phyloP scores from a whole-genome alignment of 1,140 invertebrate species.

The Hypothenemus hampei region DNA sequence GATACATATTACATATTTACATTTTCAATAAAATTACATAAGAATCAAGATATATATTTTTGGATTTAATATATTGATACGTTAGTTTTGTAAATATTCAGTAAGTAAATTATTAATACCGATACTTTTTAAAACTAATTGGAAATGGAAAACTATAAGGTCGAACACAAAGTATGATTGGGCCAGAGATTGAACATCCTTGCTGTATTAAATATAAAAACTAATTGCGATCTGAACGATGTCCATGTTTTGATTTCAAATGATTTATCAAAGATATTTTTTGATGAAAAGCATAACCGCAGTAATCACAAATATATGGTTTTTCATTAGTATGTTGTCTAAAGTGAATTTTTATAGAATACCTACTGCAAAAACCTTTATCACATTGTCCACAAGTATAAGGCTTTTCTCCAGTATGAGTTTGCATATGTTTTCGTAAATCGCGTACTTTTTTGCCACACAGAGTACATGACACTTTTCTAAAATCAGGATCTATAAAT shows the following conservation, averaged over 20 bases:
- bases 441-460: slow-evolving; percentile 35
- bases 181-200: no score
- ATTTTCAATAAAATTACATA: no score
- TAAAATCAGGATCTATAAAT: slow-evolving; percentile 32
- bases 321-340: slow-evolving; percentile 38
- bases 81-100: no score
- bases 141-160: no score
- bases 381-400: slow-evolving; percentile 34
- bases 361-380: slow-evolving; percentile 35
- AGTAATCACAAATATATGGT: slow-evolving; percentile 34
- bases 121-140: no score
- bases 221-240: not conserved
- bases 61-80: no score
- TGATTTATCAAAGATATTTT: slow-evolving; percentile 36
- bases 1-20: no score
- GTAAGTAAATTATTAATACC: no score
- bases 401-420: slow-evolving; percentile 38
- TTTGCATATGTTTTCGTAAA: slow-evolving; percentile 34
- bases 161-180: no score
- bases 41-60: no score
- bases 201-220: no score
- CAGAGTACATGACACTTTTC: slow-evolving; percentile 32
- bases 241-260: slow-evolving; percentile 35
- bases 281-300: slow-evolving; percentile 32
- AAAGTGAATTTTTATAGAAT: slow-evolving; percentile 34